Base-by-base conservation (phyloP, 2,888 invertebrate genomes). In the Erebia palarica region DNA sequence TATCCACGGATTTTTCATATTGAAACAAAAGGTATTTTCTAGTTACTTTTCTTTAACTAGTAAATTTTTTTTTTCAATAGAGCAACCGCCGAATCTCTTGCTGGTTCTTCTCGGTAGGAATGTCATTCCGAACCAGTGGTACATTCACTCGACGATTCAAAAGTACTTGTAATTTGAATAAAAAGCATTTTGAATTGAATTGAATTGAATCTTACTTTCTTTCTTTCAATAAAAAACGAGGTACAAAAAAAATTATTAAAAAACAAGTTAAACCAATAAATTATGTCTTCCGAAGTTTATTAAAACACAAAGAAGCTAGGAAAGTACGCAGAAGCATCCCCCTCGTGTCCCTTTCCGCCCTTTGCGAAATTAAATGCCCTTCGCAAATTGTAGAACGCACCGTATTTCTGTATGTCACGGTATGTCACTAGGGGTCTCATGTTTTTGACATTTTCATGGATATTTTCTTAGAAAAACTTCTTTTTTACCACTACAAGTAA, bases 11-110 rank as follows among this genome's bases (percentile, higher is more conserved):
- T 90, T 87, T 89, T 88, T 90, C 88, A 88, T 87, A 89, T 90
- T 86, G 89, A 90, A 89, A 91, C 91, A 91, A 91, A 87, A 87
- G 90, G 80, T 81, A 80, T 73, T 76, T 78, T n/a, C n/a, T n/a
- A n/a, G n/a, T n/a, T n/a, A n/a, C n/a, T n/a, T n/a, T n/a, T n/a
- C n/a, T n/a, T n/a, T n/a, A n/a, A n/a, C n/a, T n/a, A n/a, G n/a
- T n/a, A n/a, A n/a, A n/a, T n/a, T n/a, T n/a, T n/a, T n/a, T n/a
- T n/a, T n/a, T n/a, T n/a, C n/a, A n/a, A n/a, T n/a, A n/a, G n/a
- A n/a, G n/a, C n/a, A n/a, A n/a, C n/a, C n/a, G n/a, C n/a, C n/a
- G n/a, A n/a, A n/a, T n/a, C n/a, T n/a, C n/a, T n/a, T n/a, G n/a
- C n/a, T n/a, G n/a, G n/a, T n/a, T n/a, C n/a, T n/a, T n/a, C n/a